phyloP scores from a whole-genome alignment of 2,797 vertebrate species.

The Lepidocolaptes lacrymiger region DNA sequence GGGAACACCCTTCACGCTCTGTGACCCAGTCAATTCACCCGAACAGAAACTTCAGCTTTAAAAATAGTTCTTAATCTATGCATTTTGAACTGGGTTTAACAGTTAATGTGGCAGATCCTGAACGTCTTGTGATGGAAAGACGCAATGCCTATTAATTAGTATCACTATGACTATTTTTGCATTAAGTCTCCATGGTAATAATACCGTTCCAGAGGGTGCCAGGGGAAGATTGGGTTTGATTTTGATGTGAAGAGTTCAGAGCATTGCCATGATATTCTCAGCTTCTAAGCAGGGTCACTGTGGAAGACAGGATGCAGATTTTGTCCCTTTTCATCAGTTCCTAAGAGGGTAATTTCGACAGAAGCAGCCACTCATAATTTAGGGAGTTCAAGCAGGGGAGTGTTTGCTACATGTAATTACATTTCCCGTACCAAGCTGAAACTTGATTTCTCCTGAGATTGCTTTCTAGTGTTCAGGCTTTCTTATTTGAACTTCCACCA shows the following conservation, averaged over 20 bases:
- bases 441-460: not conserved
- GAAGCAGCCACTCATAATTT: not conserved
- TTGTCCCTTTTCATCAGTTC: not conserved
- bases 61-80: not conserved
- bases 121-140: not conserved
- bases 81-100: not conserved
- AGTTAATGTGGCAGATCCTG: not conserved
- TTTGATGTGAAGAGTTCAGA: not conserved
- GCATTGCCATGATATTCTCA: not conserved
- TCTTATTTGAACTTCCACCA: not conserved
- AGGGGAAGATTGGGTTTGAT: not conserved
- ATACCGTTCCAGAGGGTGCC: not conserved
- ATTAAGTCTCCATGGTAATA: not conserved
- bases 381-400: not conserved
- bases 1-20: not conserved
- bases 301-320: not conserved
- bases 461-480: not conserved
- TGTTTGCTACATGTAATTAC: not conserved
- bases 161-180: not conserved
- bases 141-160: not conserved
- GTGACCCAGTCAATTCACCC: not conserved
- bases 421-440: not conserved
- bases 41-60: not conserved
- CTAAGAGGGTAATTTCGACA: not conserved
- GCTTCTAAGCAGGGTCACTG: not conserved